A percentile compares a stretch with the other conserved stretches of the same genome.
Evolutionary conservation across 2,113 vertebrate species (phyloP).

Genomic region (Calypte anna): DNA sequence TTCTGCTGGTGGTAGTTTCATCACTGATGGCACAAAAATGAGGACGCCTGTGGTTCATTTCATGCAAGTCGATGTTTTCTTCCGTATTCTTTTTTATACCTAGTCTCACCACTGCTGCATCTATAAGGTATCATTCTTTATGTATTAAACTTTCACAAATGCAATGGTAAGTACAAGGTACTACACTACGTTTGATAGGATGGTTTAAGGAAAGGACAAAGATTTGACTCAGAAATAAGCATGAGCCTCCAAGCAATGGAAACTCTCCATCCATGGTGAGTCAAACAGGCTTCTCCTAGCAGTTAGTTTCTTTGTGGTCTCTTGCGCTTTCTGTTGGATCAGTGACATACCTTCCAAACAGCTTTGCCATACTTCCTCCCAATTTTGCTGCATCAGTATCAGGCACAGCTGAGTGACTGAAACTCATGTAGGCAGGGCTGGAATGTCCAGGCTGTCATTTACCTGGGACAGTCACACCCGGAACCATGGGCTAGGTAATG

Average conservation of each 20-base stretch:
- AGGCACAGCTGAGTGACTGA: not conserved
- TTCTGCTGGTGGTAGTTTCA: constrained; percentile 10
- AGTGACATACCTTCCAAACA: not conserved
- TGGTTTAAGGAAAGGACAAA: not conserved
- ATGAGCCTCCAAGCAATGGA: not conserved
- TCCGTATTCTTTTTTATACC: not conserved
- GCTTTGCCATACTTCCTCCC: not conserved
- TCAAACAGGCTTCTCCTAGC: not conserved
- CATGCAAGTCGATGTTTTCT: not conserved
- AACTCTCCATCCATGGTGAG: not conserved
- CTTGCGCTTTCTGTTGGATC: not conserved
- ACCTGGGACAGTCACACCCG: constrained; percentile 9
- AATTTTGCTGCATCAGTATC: not conserved
- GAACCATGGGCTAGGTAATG: not conserved
- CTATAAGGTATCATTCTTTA: not conserved
- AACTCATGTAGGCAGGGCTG: constrained; percentile 14
- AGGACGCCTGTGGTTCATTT: not conserved
- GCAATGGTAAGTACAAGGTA: not conserved
- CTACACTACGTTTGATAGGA: not conserved
- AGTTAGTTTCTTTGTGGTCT: not conserved
- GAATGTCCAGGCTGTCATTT: not conserved
- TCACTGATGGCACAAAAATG: constrained; percentile 7
- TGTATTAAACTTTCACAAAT: not conserved
- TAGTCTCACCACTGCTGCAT: not conserved
- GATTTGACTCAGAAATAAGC: not conserved